Conservation (phyloP, 2,797 vertebrate genomes). For the Tangara arthus region DNA sequence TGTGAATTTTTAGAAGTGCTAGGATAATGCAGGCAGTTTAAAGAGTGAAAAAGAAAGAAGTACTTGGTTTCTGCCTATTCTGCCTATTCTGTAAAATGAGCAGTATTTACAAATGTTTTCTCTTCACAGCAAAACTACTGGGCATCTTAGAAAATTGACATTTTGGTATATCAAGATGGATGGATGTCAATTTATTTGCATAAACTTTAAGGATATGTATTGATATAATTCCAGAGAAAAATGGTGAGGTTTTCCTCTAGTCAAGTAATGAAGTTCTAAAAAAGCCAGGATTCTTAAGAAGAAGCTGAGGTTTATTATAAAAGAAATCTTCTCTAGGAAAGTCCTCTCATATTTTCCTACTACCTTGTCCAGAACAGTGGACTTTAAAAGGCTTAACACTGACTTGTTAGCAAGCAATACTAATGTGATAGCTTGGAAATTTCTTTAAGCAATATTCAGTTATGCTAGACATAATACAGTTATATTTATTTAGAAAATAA, state of each 20-base stretch:
- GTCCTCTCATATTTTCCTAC: background rate
- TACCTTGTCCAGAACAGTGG: background rate
- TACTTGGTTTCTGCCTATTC: background rate
- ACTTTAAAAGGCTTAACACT: background rate
- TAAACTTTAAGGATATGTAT: background rate
- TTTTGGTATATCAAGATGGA: background rate
- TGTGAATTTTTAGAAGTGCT: background rate
- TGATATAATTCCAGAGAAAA: background rate
- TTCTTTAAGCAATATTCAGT: background rate
- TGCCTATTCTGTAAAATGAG: background rate
- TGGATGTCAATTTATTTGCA: background rate
- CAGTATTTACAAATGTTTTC: background rate
- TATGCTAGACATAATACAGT: background rate
- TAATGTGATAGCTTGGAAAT: background rate
- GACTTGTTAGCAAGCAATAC: background rate
- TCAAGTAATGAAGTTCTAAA: background rate
- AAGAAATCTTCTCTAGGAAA: background rate
- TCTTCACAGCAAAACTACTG: background rate
- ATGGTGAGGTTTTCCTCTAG: accelerated
- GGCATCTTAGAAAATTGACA: background rate
- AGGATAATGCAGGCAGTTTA: background rate
- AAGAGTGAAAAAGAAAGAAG: background rate
- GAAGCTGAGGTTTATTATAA: background rate
- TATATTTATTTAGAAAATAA: background rate
- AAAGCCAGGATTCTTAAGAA: background rate